phyloP scores from a whole-genome alignment of 2,113 vertebrate genomes.

The Zeus faber region DNA sequence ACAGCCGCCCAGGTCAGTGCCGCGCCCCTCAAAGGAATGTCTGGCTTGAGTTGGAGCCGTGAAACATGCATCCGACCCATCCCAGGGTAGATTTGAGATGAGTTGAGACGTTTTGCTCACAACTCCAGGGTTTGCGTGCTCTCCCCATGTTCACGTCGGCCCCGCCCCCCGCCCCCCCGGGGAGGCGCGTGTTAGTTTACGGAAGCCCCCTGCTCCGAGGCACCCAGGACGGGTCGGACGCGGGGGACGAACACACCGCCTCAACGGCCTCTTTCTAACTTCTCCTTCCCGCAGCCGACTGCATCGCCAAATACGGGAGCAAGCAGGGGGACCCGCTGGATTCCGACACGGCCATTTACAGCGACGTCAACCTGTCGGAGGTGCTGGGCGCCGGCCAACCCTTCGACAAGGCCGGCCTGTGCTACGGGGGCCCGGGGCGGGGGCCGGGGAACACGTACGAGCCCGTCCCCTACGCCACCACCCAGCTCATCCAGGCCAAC shows the following conservation, averaged over 20 bases:
- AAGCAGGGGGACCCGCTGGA: slow-evolving; percentile 88
- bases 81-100: too few species aligned
- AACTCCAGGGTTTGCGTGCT: too few species aligned
- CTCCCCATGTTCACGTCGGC: too few species aligned
- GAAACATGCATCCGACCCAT: too few species aligned
- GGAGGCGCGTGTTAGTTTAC: too few species aligned
- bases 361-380: slow-evolving; percentile 92
- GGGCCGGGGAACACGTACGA: slow-evolving; percentile 75
- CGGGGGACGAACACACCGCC: too few species aligned
- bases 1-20: slow-evolving; percentile 90
- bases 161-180: too few species aligned
- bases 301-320: slow-evolving; percentile 96
- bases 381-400: slow-evolving; percentile 96
- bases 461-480: slow-evolving; percentile 93
- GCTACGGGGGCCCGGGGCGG: slow-evolving; percentile 83
- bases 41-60: too few species aligned
- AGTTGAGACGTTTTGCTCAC: too few species aligned
- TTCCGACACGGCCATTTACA: slow-evolving; percentile 89
- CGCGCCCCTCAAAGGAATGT: not conserved
- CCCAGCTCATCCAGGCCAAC: slow-evolving; percentile 91
- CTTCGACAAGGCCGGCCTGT: slow-evolving; percentile 90
- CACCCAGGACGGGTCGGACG: too few species aligned
- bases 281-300: slow-evolving; percentile 80
- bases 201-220: too few species aligned
- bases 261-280: too few species aligned